A percentile compares a stretch with the other conserved stretches of the same genome.
These are phyloP conservation scores for Hapalemur alaotrensis DNA, from an alignment of 2,797 vertebrate species.

Conservation along the genomic window DNA sequence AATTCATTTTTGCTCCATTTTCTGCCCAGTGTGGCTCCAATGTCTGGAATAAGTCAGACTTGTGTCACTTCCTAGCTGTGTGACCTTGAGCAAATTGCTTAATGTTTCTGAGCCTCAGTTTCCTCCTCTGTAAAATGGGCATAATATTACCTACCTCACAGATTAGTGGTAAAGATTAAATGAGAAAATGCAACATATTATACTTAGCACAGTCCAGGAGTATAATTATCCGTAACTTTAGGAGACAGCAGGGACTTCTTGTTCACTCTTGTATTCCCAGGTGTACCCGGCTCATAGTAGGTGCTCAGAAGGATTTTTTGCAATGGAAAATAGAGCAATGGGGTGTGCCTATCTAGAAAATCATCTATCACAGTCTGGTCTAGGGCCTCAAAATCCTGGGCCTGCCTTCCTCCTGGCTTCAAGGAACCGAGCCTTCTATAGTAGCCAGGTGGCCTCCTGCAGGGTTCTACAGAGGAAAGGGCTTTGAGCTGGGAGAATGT, in stretches of 20 bases:
- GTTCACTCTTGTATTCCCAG: background rate
- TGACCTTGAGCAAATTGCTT: background rate
- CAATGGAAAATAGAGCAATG: background rate
- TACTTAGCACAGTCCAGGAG: background rate
- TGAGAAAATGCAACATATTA: background rate
- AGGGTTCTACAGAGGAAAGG: accelerated
- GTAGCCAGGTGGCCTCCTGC: background rate
- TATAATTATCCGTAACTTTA: background rate
- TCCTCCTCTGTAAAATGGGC: background rate
- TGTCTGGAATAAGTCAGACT: background rate
- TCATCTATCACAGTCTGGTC: background rate
- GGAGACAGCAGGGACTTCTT: background rate
- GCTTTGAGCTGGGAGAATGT: background rate
- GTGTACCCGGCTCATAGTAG: background rate
- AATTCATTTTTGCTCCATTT: background rate
- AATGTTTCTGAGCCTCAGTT: background rate
- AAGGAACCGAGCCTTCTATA: background rate
- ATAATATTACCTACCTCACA: background rate
- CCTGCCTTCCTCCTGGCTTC: background rate
- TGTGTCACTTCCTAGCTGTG: background rate
- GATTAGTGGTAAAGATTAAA: background rate
- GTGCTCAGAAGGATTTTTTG: background rate
- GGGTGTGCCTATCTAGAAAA: background rate
- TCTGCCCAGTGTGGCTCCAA: background rate
- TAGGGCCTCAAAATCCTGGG: background rate